Evolutionary conservation across 2,113 vertebrate genomes (phyloP).

Genomic region (Gavialis gangeticus): DNA sequence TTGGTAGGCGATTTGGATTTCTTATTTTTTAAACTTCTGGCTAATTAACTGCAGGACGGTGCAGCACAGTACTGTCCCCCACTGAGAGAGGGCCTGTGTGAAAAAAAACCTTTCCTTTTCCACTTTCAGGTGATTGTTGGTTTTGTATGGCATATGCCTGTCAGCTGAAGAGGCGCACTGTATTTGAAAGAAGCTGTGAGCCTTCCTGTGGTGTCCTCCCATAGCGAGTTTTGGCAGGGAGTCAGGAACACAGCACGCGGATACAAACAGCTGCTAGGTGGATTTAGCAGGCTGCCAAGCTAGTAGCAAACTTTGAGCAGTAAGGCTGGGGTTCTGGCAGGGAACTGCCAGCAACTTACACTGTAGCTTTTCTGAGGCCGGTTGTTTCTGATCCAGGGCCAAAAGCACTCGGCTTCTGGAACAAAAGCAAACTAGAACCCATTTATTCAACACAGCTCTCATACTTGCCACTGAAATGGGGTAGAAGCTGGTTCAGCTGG

Average conservation of each 20-base stretch:
- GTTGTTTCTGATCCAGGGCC: slow-evolving; percentile 34
- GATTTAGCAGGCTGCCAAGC: slow-evolving; percentile 51
- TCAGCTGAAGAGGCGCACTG: fast-evolving
- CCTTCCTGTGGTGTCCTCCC: fast-evolving
- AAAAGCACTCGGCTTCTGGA: not conserved
- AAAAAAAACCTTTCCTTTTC: fast-evolving
- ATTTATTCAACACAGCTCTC: not conserved
- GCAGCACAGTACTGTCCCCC: fast-evolving
- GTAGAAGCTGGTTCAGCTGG: not conserved
- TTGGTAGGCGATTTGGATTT: not conserved
- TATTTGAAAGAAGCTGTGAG: fast-evolving
- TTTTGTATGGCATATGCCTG: fast-evolving
- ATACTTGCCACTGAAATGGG: fast-evolving
- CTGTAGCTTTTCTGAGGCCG: not conserved
- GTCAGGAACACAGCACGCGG: fast-evolving
- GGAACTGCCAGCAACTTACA: not conserved
- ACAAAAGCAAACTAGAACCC: slow-evolving; percentile 4
- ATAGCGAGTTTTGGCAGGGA: not conserved
- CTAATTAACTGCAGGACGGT: not conserved
- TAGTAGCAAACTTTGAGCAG: not conserved
- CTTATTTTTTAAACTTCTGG: not conserved
- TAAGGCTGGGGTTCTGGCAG: not conserved
- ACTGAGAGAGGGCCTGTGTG: fast-evolving
- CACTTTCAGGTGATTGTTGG: fast-evolving
- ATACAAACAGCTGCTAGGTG: slow-evolving; percentile 11